Base-by-base conservation (phyloP, 2,888 invertebrate genomes). In the Priocnemis perturbator region DNA sequence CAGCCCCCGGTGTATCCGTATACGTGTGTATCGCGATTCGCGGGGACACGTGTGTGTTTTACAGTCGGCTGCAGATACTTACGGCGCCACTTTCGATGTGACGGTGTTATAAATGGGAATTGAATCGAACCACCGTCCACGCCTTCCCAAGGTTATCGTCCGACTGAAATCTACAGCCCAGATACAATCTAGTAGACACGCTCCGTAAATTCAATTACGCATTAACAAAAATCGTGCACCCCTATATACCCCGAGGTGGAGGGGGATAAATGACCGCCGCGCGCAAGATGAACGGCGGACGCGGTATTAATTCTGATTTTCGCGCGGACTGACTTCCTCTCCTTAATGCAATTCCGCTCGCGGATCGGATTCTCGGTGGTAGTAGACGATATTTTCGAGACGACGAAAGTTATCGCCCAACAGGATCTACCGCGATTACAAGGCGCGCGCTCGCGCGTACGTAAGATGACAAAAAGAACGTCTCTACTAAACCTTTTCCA, bases 121-220 rank as follows among this genome's bases (percentile, higher is more conserved):
- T 80, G 82, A 85, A 84, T 84, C 81, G 83, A 84, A 80, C 77
- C 78, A 71, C 77, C 77, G 74, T 84, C 79, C 82, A 83, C 84
- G 85, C 83, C 83, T 85, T 79, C 76, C 79, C 81, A 79, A 81
- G 79, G 83, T 84, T 82, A 81, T 82, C 81, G 79, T 66, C 79
- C 77, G 75, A 67, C 67, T 74, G 75, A 80, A 82, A 84, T 85
- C 84, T 83, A 81, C 80, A 78, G 77, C 71, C 71, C 76, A 81
- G 81, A 83, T 84, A 84, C 76, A 77, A 85, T 85, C 84, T 84
- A 81, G 82, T 83, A 85, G 84, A 85, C 80, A 80, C 80, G 81
- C 79, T 82, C 74, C 80, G 82, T 85, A 85, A 84, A 85, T 86
- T 86, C 85, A 85, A 86, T 86, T 86, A 85, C 79, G 79, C 81